Evolutionary conservation across 2,113 vertebrate genomes (phyloP), one percentile per base, ranked within the genome.

Genomic region (Cynoglossus semilaevis): DNA sequence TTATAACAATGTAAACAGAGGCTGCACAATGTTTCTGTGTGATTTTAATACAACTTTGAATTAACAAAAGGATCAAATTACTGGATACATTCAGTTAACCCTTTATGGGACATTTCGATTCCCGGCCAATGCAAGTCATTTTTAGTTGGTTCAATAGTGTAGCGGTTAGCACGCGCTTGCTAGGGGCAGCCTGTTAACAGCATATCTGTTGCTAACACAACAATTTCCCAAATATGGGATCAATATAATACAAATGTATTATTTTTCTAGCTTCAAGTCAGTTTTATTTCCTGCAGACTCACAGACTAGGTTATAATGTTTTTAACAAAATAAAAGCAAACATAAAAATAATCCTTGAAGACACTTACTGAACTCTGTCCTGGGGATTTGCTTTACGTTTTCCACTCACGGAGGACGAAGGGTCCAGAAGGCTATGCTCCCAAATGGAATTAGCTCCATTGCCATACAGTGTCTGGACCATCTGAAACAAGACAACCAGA

Each of bases 391-490:
- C 95, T 90, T 99, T 99, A 72, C 97, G 93, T 75, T 95, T 93
- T 74, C 94, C 97, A 9, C 93, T 96, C 88, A 92, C 90, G 58
- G 95, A 87, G 0, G 96, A 96, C 18, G 95, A 94, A n/a, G 96
- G 97, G 74, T 99, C 97, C 84, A 99, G 90, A 85, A 99, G 83
- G 0, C 93, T 96, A 70, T 99, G 97, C 47, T 99, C 97, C 97
- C 97, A 99, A 80, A 99, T 99, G 72, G 97, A 98, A 83, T 98
- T 99, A 34, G 97, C 95, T 56, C 96, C 96, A 61, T 99, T 98
- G 59, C 93, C 94, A 68, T 94, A 98, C 59, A 98, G 88, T 1
- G 94, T 97, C 83, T 98, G 96, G 49, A 98, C 94, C 97, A 98
- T 99, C 97, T 99, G 77, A 8, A 73, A 67, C 9, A 50, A 18